These are phyloP conservation scores for Colostygia pectinataria DNA, from an alignment of 2,888 invertebrate genomes.

Conservation along the genomic window DNA sequence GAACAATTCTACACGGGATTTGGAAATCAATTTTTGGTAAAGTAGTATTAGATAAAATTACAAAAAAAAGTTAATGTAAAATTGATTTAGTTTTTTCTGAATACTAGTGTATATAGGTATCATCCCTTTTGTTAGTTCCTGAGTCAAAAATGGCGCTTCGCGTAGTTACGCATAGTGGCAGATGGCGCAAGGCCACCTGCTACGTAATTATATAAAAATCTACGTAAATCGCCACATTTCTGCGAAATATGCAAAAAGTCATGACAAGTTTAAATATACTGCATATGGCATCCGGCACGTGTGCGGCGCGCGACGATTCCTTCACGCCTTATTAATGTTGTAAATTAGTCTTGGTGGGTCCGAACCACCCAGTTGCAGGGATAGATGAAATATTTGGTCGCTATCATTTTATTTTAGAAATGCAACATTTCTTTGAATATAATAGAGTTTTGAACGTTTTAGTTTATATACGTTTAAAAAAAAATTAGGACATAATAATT, in stretches of 20 bases:
- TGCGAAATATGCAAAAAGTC: constrained; percentile 31
- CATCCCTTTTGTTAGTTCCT: too few relatives aligned
- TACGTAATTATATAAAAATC: constrained; percentile 11
- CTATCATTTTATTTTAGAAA: constrained; percentile 1
- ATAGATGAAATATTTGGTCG: constrained; percentile 24
- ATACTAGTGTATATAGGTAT: too few relatives aligned
- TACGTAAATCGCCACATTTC: constrained; percentile 4
- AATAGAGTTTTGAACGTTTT: not conserved
- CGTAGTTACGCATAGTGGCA: too few relatives aligned
- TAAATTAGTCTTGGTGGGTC: constrained; percentile 60
- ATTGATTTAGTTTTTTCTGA: too few relatives aligned
- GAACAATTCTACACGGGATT: too few relatives aligned
- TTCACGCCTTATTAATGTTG: constrained; percentile 74
- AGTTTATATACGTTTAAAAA: too few relatives aligned
- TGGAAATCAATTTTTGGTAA: too few relatives aligned
- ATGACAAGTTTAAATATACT: constrained; percentile 48
- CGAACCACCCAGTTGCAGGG: constrained; percentile 49
- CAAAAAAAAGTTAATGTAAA: too few relatives aligned
- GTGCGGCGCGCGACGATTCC: constrained; percentile 56
- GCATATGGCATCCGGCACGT: constrained; percentile 54
- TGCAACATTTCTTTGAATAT: not conserved
- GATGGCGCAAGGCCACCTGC: not conserved
- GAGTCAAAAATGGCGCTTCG: too few relatives aligned
- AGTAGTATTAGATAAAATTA: too few relatives aligned
- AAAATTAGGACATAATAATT: too few relatives aligned